Evolutionary conservation across 2,797 vertebrate genomes (phyloP).

Genomic region (Neosilurus mollespiculum): DNA sequence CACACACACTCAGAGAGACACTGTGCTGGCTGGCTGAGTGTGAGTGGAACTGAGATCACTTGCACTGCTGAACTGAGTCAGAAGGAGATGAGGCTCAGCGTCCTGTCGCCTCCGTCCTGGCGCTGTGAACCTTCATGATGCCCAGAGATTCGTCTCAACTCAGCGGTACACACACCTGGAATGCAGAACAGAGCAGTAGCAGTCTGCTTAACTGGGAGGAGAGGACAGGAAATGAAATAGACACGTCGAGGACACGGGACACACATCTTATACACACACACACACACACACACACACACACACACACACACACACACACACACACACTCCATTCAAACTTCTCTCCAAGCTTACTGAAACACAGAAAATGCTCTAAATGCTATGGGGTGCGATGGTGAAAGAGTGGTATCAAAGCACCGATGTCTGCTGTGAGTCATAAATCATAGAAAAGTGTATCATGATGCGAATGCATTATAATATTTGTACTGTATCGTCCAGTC

Average conservation of each 20-base stretch:
- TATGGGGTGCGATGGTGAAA: no score
- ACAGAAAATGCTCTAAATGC: not conserved
- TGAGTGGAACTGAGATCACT: not conserved
- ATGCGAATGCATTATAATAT: not conserved
- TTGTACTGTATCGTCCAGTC: not conserved
- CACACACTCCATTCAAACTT: not conserved
- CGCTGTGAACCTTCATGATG: conserved; percentile 67
- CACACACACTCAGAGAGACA: conserved; percentile 5
- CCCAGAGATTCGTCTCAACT: conserved; percentile 55
- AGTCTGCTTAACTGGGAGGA: not conserved
- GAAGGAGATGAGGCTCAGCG: conserved; percentile 33
- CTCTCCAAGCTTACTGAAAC: not conserved
- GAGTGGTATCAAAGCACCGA: not conserved
- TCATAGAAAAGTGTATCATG: not conserved
- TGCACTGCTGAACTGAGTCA: conserved; percentile 9
- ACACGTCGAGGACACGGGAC: not conserved
- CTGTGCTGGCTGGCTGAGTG: conserved; percentile 4
- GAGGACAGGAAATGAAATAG: not conserved
- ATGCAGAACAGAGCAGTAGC: conserved; percentile 11
- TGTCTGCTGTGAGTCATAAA: not conserved
- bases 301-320: not conserved
- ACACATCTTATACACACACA: not conserved
- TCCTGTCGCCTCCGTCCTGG: conserved; percentile 70
- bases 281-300: not conserved
- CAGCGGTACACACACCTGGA: conserved; percentile 59